Evolutionary conservation across 2,113 vertebrate species (phyloP).

Genomic region (Verasper variegatus): DNA sequence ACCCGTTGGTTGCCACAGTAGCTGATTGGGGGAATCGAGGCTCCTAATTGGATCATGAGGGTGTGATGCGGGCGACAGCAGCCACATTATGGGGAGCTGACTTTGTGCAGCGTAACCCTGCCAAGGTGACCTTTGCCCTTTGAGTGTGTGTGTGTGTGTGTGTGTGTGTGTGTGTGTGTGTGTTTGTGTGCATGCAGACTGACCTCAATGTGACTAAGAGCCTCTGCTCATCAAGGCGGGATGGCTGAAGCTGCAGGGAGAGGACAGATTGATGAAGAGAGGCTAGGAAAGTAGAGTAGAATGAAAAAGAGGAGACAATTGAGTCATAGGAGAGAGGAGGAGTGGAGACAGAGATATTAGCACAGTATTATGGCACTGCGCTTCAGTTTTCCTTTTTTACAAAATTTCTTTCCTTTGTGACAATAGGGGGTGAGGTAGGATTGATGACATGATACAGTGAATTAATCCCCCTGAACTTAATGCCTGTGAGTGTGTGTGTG

Average conservation of each 20-base stretch:
- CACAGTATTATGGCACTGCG: constrained; percentile 12
- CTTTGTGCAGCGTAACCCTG: constrained; percentile 90
- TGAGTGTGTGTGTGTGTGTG: constrained; percentile 32
- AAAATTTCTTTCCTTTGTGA: constrained; percentile 47
- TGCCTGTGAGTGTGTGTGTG: constrained; percentile 53
- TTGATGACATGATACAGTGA: constrained; percentile 73
- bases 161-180: constrained; percentile 33
- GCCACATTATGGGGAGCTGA: constrained; percentile 95
- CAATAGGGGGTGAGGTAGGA: constrained; percentile 60
- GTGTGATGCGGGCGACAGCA: constrained; percentile 93
- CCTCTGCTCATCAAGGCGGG: constrained; percentile 91
- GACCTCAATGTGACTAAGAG: constrained; percentile 99
- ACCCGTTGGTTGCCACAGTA: constrained; percentile 92
- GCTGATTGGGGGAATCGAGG: constrained; percentile 89
- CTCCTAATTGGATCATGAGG: constrained; percentile 99
- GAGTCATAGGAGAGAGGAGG: constrained; percentile 20
- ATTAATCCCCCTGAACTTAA: constrained; percentile 70
- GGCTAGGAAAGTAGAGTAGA: constrained; percentile 44
- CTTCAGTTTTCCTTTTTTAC: constrained; percentile 36
- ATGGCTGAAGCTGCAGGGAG: constrained; percentile 69
- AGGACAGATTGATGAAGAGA: constrained; percentile 67
- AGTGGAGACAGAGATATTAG: background rate
- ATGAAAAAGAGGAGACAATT: constrained; percentile 37
- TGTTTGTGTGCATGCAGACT: constrained; percentile 39
- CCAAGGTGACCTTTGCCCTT: constrained; percentile 67